phyloP scores from a whole-genome alignment of 2,888 invertebrate species.

The Mellilla xanthometata region DNA sequence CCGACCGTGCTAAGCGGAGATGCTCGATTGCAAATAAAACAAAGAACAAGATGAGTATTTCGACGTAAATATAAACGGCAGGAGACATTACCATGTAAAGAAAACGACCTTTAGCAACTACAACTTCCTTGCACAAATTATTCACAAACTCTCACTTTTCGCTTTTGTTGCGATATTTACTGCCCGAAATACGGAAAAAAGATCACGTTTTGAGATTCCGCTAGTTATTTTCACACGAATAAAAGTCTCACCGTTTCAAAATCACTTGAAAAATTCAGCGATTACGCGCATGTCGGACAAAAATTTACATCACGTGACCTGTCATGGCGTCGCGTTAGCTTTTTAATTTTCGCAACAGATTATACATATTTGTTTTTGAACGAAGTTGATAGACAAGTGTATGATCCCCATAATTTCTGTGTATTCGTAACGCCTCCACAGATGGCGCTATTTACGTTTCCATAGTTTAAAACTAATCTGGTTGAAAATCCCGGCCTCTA shows the following conservation, averaged over 20 bases:
- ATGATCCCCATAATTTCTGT: too few species aligned
- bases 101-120: conserved; percentile 68
- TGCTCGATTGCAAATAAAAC: conserved; percentile 34
- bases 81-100: conserved; percentile 62
- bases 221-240: conserved; percentile 47
- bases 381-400: too few species aligned
- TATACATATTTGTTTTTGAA: neutral
- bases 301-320: conserved; percentile 83
- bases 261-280: conserved; percentile 69
- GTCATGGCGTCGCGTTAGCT: conserved; percentile 69
- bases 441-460: too few species aligned
- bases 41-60: conserved; percentile 52
- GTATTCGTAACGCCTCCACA: too few species aligned
- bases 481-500: too few species aligned
- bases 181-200: conserved; percentile 33
- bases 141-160: conserved; percentile 32
- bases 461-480: too few species aligned
- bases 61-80: conserved; percentile 53
- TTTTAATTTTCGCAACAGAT: conserved; percentile 11
- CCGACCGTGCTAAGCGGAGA: conserved; percentile 13
- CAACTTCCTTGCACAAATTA: conserved; percentile 54
- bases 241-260: conserved; percentile 67
- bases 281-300: conserved; percentile 76
- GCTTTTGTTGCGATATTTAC: conserved; percentile 45
- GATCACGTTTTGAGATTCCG: conserved; percentile 44